Conservation (phyloP, 2,888 invertebrate genomes). For the Steinernema carpocapsae region DNA sequence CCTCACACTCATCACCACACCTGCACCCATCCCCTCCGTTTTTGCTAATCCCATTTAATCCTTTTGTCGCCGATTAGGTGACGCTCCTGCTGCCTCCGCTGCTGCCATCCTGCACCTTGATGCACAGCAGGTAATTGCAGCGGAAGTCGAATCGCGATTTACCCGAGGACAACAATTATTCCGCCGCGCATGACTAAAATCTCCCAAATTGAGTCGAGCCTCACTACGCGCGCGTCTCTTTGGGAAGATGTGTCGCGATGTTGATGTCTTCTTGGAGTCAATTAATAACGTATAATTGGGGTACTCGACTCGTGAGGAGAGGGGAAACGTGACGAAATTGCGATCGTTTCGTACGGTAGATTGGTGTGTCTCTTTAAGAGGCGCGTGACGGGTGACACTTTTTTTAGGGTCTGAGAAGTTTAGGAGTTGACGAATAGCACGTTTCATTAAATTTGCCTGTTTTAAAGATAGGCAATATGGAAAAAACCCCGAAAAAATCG, state of each 20-base stretch:
- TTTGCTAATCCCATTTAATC: conserved; percentile 35
- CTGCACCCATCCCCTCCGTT: conserved; percentile 3
- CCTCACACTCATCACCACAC: conserved; percentile 21
- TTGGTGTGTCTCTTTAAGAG: not conserved
- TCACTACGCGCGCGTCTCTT: too few species aligned
- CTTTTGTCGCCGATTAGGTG: conserved; percentile 29
- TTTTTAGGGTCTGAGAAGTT: not conserved
- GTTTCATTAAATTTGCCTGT: too few species aligned
- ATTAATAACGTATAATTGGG: conserved; percentile 35
- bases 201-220: not conserved
- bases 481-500: too few species aligned
- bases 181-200: conserved; percentile 34
- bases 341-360: conserved; percentile 4
- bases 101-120: too few species aligned
- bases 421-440: not conserved
- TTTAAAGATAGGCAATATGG: too few species aligned
- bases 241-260: too few species aligned
- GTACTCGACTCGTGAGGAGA: conserved; percentile 33
- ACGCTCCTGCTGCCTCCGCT: too few species aligned
- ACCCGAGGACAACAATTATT: conserved; percentile 34
- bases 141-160: conserved; percentile 7
- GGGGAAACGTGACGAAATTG: conserved; percentile 18
- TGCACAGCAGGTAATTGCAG: conserved; percentile 15
- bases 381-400: not conserved
- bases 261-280: not conserved